Base-by-base conservation (phyloP, 2,113 vertebrate species). In the Chloroceryle aenea region DNA sequence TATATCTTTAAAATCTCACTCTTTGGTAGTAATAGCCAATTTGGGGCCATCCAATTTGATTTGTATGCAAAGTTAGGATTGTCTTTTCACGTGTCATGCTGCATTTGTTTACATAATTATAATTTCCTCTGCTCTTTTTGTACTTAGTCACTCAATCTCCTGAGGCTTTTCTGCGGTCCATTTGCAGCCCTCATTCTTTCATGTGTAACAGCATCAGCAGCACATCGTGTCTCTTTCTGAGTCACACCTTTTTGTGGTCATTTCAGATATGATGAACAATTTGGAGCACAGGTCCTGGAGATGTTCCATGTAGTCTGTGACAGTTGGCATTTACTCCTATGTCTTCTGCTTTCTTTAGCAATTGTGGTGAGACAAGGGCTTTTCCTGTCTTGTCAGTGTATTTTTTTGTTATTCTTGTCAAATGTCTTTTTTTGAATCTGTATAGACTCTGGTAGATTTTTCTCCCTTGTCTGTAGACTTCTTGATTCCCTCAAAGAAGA, bases 31-130 rank as follows among this genome's bases (percentile, higher is more conserved):
- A 50, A 50, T 25, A 58, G 38, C 32, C 17, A 40, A 26, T 30
- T 66, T 86, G 12, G 5, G 15, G 9, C 19, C 32, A 55, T 73
- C 29, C n/a, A n/a, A 45, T 69, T 73, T 50, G 29, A 67, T 68
- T 90, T 84, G 34, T 71, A 84, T 71, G 47, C 38, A 36, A 90
- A 86, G 38, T 63, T 74, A 77, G 47, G 40, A 50, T 63, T 92
- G 20, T 66, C 36, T 59, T 87, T 90, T 86, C 21, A 29, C 69
- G 43, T 80, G 29, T 75, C 43, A 59, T 90, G 92, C 92, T 61
- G 52, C 50, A 56, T 66, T 92, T 90, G 68, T 90, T 93, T 93
- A 77, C 67, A 77, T 80, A 66, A 88, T 83, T 84, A 15, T 68
- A 12, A 80, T 88, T 93, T 94, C 67, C 75, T 95, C 61, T 80